Base-by-base conservation (phyloP, 1,140 invertebrate genomes). In the Acyrthosiphon pisum region DNA sequence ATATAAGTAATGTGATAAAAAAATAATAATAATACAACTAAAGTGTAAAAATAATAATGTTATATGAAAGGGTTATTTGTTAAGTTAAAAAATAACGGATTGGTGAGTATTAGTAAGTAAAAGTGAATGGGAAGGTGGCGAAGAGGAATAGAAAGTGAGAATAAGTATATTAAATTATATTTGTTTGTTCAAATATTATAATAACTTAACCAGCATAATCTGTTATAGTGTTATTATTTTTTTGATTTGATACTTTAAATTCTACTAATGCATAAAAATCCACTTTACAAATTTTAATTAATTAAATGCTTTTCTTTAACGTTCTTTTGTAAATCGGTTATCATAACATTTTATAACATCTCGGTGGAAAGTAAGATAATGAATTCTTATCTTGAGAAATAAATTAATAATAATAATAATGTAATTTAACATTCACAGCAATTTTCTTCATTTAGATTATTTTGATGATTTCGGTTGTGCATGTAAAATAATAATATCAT, bases 141-240 rank as follows among this genome's bases (percentile, higher is more conserved):
- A 26, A 84, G 9, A 84, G 83, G 37, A 84, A 84, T 84, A 84
- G 83, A 84, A 84, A 84, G 83, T 84, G 35, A 84, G 41, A 20
- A 84, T 44, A 53, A 20, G 50, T 53, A 26, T 23, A 84, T 84
- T 84, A 41, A 41, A 84, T 84, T 84, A 26, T 84, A 83, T 84
- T 84, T 84, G 9, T 44, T 84, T 76, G 60, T 76, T 76, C 60
- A 76, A 76, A 76, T 76, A n/a, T 76, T 76, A n/a, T 76, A 30
- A 18, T n/a, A 14, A 76, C n/a, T 76, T 14, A 30, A 68, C 9
- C n/a, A n/a, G 4, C 60, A 76, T 76, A 76, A 68, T 68, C 30
- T 14, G 30, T 35, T 35, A 76, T n/a, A n/a, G n/a, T 18, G 30
- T 35, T 35, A 76, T 76, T 76, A 76, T n/a, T 18, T n/a, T 76